A percentile compares a stretch with the other conserved stretches of the same genome.
phyloP scores from a whole-genome alignment of 1,140 invertebrate species.

The Xylocopa sonorina region DNA sequence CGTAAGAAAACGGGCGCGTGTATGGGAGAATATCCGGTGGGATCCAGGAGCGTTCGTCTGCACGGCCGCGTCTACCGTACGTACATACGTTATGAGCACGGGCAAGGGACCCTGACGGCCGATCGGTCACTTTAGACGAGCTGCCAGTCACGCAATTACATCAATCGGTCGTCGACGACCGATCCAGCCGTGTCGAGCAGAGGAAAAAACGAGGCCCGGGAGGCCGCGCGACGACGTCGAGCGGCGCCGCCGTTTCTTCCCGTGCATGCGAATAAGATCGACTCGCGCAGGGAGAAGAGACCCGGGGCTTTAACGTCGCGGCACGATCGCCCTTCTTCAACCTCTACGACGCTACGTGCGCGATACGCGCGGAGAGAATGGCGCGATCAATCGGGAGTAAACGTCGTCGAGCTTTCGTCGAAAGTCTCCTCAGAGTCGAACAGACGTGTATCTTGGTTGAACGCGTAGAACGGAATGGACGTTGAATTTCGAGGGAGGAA shows the following conservation, averaged over 20 bases:
- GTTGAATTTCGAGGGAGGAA: too few relatives aligned
- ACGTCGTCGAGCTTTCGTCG: too few relatives aligned
- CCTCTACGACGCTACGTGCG: too few relatives aligned
- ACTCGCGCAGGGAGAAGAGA: neutral
- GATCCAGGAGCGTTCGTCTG: slow-evolving; percentile 41
- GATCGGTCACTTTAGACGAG: slow-evolving; percentile 66
- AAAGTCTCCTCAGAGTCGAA: too few relatives aligned
- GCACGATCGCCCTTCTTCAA: neutral
- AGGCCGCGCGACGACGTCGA: slow-evolving; percentile 19
- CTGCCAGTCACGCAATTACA: slow-evolving; percentile 72
- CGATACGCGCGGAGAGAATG: too few relatives aligned
- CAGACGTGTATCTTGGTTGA: too few relatives aligned
- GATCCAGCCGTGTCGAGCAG: slow-evolving; percentile 42
- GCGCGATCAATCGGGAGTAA: too few relatives aligned
- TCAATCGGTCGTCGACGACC: slow-evolving; percentile 64
- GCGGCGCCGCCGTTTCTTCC: slow-evolving; percentile 47
- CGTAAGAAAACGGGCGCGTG: slow-evolving; percentile 51
- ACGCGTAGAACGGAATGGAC: too few relatives aligned
- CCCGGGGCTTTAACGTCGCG: neutral
- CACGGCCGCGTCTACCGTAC: slow-evolving; percentile 27
- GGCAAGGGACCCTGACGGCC: slow-evolving; percentile 49
- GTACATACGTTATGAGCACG: slow-evolving; percentile 45
- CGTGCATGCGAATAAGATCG: slow-evolving; percentile 27
- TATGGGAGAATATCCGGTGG: slow-evolving; percentile 67
- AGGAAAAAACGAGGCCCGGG: slow-evolving; percentile 43